Conservation (phyloP, 2,113 vertebrate species). For the Melanerpes aurifrons region DNA sequence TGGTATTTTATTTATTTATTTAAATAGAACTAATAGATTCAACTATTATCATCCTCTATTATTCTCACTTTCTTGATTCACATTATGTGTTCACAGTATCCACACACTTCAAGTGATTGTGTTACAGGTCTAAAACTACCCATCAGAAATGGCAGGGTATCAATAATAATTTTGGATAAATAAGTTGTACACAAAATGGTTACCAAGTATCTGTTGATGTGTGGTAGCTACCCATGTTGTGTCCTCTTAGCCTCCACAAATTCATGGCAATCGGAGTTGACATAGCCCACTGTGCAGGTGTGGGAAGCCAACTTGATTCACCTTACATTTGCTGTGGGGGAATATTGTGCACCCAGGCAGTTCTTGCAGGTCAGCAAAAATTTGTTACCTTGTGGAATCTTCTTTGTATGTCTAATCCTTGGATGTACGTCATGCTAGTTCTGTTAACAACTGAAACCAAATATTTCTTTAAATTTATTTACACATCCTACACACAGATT, state of each 20-base stretch:
- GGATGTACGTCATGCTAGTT: constrained; percentile 1
- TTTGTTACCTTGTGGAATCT: neutral
- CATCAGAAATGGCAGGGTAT: neutral
- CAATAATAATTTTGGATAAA: neutral
- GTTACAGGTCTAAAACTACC: neutral
- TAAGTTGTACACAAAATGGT: neutral
- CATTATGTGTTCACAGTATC: neutral
- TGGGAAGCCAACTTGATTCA: neutral
- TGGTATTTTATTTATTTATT: neutral
- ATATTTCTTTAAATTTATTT: constrained; percentile 51
- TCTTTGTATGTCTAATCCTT: neutral
- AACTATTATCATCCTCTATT: neutral
- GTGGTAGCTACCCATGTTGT: neutral
- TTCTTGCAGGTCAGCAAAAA: neutral
- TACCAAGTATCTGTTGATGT: neutral
- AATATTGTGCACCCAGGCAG: neutral
- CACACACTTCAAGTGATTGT: neutral
- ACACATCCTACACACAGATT: constrained; percentile 41
- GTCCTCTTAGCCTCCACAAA: neutral
- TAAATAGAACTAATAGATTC: neutral
- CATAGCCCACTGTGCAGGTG: neutral
- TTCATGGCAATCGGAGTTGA: neutral
- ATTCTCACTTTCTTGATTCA: neutral
- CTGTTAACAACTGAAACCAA: constrained; percentile 55
- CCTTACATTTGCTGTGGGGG: neutral